Conservation (phyloP, 2,113 vertebrate species). For the Etheostoma spectabile region DNA sequence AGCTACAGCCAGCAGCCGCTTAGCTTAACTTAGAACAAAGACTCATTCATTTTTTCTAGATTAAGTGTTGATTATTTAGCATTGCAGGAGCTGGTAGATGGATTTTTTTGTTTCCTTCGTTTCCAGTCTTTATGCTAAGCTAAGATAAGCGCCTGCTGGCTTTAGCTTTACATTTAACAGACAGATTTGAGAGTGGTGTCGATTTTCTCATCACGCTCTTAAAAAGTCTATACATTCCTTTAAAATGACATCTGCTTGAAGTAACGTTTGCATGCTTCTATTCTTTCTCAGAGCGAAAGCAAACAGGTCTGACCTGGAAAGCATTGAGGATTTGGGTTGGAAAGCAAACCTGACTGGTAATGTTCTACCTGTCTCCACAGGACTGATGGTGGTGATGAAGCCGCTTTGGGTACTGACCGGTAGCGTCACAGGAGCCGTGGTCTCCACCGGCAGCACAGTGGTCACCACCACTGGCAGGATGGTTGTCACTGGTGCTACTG, state of each 20-base stretch:
- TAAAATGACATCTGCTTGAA: background rate
- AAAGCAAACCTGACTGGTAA: slow-evolving; percentile 74
- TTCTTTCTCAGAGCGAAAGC: background rate
- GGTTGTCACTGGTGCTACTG: slow-evolving; percentile 45
- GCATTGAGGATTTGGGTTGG: slow-evolving; percentile 49
- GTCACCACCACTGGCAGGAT: slow-evolving; percentile 57
- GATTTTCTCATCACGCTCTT: background rate
- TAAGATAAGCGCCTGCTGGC: too few relatives aligned
- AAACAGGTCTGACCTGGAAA: slow-evolving; percentile 54
- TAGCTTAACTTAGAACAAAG: background rate
- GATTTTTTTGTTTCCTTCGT: too few relatives aligned
- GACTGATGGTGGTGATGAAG: slow-evolving; percentile 78
- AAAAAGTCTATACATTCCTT: background rate
- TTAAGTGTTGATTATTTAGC: too few relatives aligned
- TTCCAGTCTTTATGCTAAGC: too few relatives aligned
- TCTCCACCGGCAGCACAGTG: slow-evolving; percentile 56
- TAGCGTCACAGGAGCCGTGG: slow-evolving; percentile 67
- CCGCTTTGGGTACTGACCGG: slow-evolving; percentile 82
- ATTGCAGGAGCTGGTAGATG: too few relatives aligned
- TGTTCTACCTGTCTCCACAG: slow-evolving; percentile 85
- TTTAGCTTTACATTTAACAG: background rate
- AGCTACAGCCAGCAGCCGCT: background rate
- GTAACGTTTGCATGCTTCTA: background rate
- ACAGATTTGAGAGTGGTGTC: background rate
- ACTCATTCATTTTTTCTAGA: background rate